phyloP scores from a whole-genome alignment of 2,888 invertebrate genomes.

The Apeira syringaria region DNA sequence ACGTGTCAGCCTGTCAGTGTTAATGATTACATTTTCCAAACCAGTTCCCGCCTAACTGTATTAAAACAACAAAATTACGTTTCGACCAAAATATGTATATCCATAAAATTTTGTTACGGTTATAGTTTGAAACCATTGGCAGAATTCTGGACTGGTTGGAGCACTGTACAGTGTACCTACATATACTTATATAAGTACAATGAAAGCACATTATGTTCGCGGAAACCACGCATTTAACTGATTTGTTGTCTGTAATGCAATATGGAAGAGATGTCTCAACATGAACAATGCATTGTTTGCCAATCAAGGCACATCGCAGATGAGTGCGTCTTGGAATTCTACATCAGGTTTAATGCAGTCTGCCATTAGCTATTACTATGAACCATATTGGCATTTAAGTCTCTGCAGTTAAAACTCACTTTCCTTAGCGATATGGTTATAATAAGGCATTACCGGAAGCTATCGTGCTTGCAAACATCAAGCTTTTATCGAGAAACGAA shows the following conservation, averaged over 20 bases:
- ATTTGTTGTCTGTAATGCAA: constrained; percentile 38
- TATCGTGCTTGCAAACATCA: constrained; percentile 47
- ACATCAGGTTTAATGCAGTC: constrained; percentile 28
- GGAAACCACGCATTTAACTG: constrained; percentile 33
- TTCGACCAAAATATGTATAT: constrained; percentile 42
- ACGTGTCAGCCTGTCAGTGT: constrained; percentile 19
- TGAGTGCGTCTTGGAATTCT: constrained; percentile 31
- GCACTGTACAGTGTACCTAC: too few relatives aligned
- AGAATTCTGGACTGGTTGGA: constrained; percentile 4
- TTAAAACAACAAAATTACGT: constrained; percentile 35
- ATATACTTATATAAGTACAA: too few relatives aligned
- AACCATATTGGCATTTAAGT: constrained; percentile 37
- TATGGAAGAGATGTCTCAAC: constrained; percentile 38
- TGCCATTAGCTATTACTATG: constrained; percentile 16
- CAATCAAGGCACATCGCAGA: constrained; percentile 62
- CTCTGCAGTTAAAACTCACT: constrained; percentile 34
- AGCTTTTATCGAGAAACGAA: constrained; percentile 49
- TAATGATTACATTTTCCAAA: constrained; percentile 35
- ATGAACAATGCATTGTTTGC: constrained; percentile 60
- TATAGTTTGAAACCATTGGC: constrained; percentile 23
- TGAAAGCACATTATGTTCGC: too few relatives aligned
- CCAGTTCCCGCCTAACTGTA: constrained; percentile 49
- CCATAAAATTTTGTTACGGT: constrained; percentile 27
- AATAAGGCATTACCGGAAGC: constrained; percentile 47
- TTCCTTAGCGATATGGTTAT: constrained; percentile 14